Evolutionary conservation across 2,797 vertebrate genomes (phyloP).

Genomic region (Champsocephalus gunnari): DNA sequence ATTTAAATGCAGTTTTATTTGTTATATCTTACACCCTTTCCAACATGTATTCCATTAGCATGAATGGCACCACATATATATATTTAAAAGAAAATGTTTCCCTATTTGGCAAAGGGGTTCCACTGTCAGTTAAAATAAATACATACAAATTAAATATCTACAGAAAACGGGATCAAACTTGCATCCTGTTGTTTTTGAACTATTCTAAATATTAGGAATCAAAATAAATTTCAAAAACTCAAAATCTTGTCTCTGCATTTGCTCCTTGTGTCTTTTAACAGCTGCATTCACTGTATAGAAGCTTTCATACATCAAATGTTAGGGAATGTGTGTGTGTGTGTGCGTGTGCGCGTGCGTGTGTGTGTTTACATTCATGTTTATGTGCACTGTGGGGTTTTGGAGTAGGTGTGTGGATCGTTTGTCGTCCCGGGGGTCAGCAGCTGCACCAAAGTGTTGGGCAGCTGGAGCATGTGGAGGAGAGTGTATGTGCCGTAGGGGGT

Average conservation of each 20-base stretch:
- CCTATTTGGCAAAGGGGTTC: too few species aligned
- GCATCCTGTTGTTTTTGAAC: slow-evolving; percentile 13
- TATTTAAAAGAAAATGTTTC: too few species aligned
- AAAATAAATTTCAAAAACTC: background rate
- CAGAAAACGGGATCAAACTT: background rate
- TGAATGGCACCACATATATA: too few species aligned
- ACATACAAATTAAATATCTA: background rate
- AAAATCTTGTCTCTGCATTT: background rate
- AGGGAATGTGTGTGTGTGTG: slow-evolving; percentile 15
- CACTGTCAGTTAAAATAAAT: background rate
- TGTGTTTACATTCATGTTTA: background rate
- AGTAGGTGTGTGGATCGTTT: slow-evolving; percentile 55
- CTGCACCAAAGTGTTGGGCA: slow-evolving; percentile 68
- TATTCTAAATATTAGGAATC: background rate
- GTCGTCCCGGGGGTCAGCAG: slow-evolving; percentile 59
- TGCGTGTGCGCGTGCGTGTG: slow-evolving; percentile 17
- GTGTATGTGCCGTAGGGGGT: background rate
- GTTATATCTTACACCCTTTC: too few species aligned
- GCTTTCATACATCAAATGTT: slow-evolving; percentile 11
- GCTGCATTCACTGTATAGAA: background rate
- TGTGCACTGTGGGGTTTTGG: slow-evolving; percentile 28
- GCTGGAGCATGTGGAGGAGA: slow-evolving; percentile 34
- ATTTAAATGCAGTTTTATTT: too few species aligned
- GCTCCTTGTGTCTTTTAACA: background rate
- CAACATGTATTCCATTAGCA: too few species aligned